phyloP scores from a whole-genome alignment of 2,113 vertebrate genomes.

The Microcebus ravelobensis region DNA sequence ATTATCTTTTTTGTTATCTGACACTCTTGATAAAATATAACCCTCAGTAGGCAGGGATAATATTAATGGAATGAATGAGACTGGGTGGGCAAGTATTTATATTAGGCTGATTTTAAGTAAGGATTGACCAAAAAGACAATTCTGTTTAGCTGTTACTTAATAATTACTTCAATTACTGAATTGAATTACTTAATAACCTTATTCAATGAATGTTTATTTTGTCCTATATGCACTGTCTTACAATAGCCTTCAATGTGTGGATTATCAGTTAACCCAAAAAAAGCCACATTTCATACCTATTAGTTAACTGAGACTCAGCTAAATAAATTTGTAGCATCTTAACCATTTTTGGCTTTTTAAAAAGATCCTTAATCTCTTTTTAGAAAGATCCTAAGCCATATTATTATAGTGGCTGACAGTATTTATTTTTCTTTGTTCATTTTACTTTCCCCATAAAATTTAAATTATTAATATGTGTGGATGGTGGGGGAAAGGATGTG shows the following conservation, averaged over 20 bases:
- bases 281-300: neutral
- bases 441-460: neutral
- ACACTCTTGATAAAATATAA: neutral
- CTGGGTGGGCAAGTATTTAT: neutral
- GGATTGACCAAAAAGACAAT: neutral
- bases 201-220: neutral
- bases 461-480: neutral
- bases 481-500: neutral
- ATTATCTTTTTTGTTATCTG: neutral
- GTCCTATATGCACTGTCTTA: neutral
- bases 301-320: neutral
- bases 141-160: neutral
- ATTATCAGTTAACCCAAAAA: neutral
- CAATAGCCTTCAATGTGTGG: neutral
- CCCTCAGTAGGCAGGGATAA: neutral
- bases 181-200: neutral
- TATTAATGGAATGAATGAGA: neutral
- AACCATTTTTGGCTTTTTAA: neutral
- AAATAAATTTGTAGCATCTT: neutral
- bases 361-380: neutral
- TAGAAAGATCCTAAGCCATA: neutral
- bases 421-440: neutral
- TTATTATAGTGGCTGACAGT: neutral
- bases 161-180: neutral
- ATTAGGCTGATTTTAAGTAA: slow-evolving; percentile 35